Evolutionary conservation across 2,797 vertebrate genomes (phyloP), one percentile per base, ranked within the genome.

Genomic region (Chloroceryle inda): DNA sequence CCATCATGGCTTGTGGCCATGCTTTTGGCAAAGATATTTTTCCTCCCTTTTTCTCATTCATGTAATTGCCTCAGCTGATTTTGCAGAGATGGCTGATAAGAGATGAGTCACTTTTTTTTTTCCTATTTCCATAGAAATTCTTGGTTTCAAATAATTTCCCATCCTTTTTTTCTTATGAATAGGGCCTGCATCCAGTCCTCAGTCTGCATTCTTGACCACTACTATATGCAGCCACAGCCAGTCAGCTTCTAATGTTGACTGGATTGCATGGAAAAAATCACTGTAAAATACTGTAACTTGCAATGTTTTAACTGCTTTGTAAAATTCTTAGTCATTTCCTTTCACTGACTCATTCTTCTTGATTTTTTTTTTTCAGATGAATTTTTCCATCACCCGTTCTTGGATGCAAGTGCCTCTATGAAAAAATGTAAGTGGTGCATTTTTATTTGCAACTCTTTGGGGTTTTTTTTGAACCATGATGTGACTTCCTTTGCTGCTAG

Each of bases 351-450:
- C 52, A 31, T 40, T 84, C 64, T 31, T 95, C 49, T 44, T 66
- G 31, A 18, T 92, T 38, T 42, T 20, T 38, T 42, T 20, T 53
- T 94, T 37, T 90, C 98, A 99, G 99, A 99, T 93, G 98, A 99
- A 73, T 99, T 99, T 97, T 99, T 99, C 97, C 98, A 98, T 79
- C 99, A 99, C 96, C 98, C 99, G 1, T 99, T 99, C 97, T 94
- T 99, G 50, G 99, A 99, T 62, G 97, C 98, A 47, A 98, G 98
- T 95, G 97, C 98, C 74, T 97, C 98, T 13, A 95, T 98, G 97
- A 99, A 99, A 97, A 99, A 99, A 98, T 99, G 99, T 99, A 98
- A 95, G 99, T 98, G 86, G 44, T 88, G 27, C 62, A 4, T 87
- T 83, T 95, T 49, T 90, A 40, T 63, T 95, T 93, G 72, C 45